These are phyloP conservation scores for Bombus turneri DNA, from an alignment of 1,140 invertebrate genomes.

Conservation along the genomic window DNA sequence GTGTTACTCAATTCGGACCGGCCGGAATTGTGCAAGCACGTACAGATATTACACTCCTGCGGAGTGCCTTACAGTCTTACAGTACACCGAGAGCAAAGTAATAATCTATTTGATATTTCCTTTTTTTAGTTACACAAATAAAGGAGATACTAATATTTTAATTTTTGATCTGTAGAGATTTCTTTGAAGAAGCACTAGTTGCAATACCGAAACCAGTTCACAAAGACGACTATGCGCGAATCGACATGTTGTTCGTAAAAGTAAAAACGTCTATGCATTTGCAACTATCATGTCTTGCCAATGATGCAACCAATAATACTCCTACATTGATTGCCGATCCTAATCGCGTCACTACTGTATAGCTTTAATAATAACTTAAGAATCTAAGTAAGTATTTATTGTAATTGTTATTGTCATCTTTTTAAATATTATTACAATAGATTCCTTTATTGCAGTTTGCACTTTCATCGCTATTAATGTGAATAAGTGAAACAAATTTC, in stretches of 20 bases:
- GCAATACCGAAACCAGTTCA: conserved; percentile 83
- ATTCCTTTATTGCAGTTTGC: conserved; percentile 9
- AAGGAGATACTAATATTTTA: not conserved
- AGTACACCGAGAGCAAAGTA: conserved; percentile 84
- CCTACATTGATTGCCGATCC: conserved; percentile 52
- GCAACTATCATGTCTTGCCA: conserved; percentile 76
- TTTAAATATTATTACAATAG: not conserved
- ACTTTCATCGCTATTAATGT: not conserved
- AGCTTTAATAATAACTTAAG: conserved; percentile 32
- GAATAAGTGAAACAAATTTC: not conserved
- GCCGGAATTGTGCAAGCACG: conserved; percentile 87
- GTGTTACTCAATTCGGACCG: conserved; percentile 87
- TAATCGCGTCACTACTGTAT: conserved; percentile 71
- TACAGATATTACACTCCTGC: conserved; percentile 85
- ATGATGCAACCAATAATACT: conserved; percentile 58
- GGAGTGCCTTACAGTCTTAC: conserved; percentile 82
- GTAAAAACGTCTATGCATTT: conserved; percentile 77
- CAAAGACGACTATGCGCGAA: conserved; percentile 76
- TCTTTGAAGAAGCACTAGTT: conserved; percentile 85
- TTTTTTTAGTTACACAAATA: conserved; percentile 50
- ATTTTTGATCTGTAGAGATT: conserved; percentile 76
- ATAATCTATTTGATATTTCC: conserved; percentile 36
- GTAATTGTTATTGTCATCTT: not conserved
- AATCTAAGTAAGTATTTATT: conserved; percentile 41
- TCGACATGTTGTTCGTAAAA: conserved; percentile 77